Evolutionary conservation across 92 coral and sea anemone genomes (phyloP).

Genomic region (Palythoa caribaeorum): DNA sequence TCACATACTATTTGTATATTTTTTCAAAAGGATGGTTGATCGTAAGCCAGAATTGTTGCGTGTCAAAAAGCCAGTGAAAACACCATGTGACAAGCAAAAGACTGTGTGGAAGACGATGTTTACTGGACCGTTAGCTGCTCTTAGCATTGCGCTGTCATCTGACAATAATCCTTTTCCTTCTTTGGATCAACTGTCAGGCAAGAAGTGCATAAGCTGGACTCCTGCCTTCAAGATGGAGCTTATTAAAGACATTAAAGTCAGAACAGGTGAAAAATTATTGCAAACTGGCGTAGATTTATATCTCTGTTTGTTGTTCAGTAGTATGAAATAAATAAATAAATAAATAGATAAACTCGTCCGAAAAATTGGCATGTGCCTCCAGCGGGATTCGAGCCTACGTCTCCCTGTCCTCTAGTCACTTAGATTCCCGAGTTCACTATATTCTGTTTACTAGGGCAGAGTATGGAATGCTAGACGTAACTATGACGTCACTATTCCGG

Average conservation of each 20-base stretch:
- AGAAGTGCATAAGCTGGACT: constrained; percentile 91
- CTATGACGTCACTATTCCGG: too few species aligned
- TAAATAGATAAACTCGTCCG: too few species aligned
- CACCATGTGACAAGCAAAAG: constrained; percentile 87
- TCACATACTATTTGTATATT: not conserved
- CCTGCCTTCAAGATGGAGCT: constrained; percentile 75
- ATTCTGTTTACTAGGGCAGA: too few species aligned
- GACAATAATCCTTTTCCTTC: constrained; percentile 84
- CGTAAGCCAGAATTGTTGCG: constrained; percentile 87
- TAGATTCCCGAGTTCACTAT: too few species aligned
- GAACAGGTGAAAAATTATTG: constrained; percentile 69
- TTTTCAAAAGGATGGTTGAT: constrained; percentile 77
- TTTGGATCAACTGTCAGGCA: constrained; percentile 78
- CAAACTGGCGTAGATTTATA: not conserved
- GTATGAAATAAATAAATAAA: too few species aligned
- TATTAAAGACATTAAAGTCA: constrained; percentile 82
- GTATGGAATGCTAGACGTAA: too few species aligned
- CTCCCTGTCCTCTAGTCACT: too few species aligned
- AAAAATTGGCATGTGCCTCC: too few species aligned
- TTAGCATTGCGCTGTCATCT: constrained; percentile 75
- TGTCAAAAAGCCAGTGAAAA: constrained; percentile 82
- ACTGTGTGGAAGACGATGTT: constrained; percentile 82
- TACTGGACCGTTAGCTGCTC: constrained; percentile 90
- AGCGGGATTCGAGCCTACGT: too few species aligned
- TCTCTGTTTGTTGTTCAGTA: too few species aligned